phyloP scores from a whole-genome alignment of 2,113 vertebrate genomes.

The Ptilonorhynchus violaceus region DNA sequence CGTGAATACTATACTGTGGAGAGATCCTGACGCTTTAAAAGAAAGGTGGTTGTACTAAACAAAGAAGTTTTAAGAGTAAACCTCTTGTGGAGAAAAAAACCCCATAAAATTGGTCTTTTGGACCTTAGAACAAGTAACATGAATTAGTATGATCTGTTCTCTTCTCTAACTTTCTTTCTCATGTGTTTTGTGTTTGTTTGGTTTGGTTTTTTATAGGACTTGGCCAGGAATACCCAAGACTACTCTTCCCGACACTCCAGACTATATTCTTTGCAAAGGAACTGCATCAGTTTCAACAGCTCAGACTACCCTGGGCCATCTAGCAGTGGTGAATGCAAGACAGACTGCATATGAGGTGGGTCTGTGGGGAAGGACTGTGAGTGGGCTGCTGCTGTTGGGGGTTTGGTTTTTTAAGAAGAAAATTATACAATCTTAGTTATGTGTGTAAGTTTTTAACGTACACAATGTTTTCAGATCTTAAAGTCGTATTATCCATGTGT shows the following conservation, averaged over 20 bases:
- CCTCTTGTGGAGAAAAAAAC: not conserved
- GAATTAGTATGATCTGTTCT: not conserved
- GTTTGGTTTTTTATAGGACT: constrained; percentile 58
- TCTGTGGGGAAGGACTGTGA: not conserved
- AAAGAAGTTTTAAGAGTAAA: not conserved
- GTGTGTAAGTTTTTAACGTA: not conserved
- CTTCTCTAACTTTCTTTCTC: not conserved
- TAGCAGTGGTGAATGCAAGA: constrained; percentile 70
- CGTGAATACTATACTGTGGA: not conserved
- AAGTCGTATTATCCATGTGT: fast-evolving
- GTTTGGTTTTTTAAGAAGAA: not conserved
- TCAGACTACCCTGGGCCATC: constrained; percentile 77
- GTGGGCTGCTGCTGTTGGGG: not conserved
- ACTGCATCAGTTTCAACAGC: constrained; percentile 76
- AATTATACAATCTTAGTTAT: not conserved
- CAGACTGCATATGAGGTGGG: constrained; percentile 71
- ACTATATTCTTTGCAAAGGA: constrained; percentile 41
- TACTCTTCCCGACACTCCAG: not conserved
- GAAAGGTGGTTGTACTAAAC: not conserved
- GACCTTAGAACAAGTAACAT: not conserved
- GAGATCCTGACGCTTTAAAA: not conserved
- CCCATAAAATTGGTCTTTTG: not conserved
- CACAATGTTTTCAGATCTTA: not conserved
- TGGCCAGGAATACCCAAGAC: constrained; percentile 80
- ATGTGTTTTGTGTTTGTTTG: not conserved